Percentiles rank a stretch among this genome's conserved stretches.
Evolutionary conservation across 2,797 vertebrate species (phyloP).

Genomic region (Acanthurus lineatus): DNA sequence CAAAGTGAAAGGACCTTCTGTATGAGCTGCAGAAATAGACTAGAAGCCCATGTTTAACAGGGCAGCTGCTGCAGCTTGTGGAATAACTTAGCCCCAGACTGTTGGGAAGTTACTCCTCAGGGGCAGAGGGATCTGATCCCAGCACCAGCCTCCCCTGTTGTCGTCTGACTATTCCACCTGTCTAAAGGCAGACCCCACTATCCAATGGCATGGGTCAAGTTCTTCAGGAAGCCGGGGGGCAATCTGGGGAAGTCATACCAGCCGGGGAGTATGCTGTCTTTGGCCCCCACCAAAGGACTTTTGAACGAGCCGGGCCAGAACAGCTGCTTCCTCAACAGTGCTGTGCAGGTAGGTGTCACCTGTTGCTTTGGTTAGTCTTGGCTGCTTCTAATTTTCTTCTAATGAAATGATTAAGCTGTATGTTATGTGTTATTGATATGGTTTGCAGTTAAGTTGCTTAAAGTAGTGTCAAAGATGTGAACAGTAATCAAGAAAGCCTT

Average conservation of each 20-base stretch:
- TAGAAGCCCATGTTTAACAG: conserved; percentile 78
- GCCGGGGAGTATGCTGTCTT: conserved; percentile 95
- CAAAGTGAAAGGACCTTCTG: conserved; percentile 36
- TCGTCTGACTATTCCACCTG: conserved; percentile 45
- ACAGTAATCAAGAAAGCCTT: neutral
- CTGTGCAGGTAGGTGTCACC: conserved; percentile 91
- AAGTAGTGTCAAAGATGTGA: neutral
- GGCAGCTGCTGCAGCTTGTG: conserved; percentile 68
- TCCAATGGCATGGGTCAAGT: conserved; percentile 97
- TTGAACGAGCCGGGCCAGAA: conserved; percentile 98
- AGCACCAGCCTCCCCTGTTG: conserved; percentile 10
- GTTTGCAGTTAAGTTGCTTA: neutral
- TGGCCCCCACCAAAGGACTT: conserved; percentile 97
- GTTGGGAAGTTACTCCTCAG: conserved; percentile 42
- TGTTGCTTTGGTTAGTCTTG: neutral
- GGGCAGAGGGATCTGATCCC: conserved; percentile 44
- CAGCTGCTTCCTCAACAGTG: conserved; percentile 99
- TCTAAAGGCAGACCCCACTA: conserved; percentile 71
- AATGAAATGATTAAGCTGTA: neutral
- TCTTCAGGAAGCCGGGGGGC: conserved; percentile 92
- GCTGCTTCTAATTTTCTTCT: neutral
- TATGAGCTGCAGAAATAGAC: conserved; percentile 55
- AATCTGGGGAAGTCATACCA: conserved; percentile 96
- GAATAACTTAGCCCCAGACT: conserved; percentile 77
- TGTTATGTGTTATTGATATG: neutral